Percentiles rank a stretch among this genome's conserved stretches.
Conservation (phyloP, 1,140 invertebrate genomes). For the Argopecten irradians region DNA sequence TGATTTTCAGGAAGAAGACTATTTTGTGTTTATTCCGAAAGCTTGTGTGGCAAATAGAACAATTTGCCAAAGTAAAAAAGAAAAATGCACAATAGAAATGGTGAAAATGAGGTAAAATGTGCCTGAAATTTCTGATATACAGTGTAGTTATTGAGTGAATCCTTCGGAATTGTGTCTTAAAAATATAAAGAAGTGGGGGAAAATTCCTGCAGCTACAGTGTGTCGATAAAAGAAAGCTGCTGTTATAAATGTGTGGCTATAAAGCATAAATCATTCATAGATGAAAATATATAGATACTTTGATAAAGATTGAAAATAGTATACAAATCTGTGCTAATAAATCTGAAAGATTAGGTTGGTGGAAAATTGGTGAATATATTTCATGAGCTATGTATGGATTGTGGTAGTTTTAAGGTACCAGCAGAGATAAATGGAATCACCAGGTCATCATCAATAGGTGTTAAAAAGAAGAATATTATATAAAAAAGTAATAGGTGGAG, state of each 20-base stretch:
- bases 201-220: neutral
- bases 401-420: no score
- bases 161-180: no score
- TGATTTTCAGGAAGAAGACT: conserved; percentile 8
- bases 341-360: neutral
- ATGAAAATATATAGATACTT: neutral
- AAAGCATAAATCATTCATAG: no score
- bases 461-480: no score
- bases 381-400: no score
- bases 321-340: neutral
- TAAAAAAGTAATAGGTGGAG: no score
- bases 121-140: no score
- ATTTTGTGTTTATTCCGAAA: neutral
- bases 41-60: neutral
- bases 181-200: no score
- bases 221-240: neutral
- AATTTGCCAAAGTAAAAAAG: neutral
- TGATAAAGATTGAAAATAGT: neutral
- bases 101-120: neutral
- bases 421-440: no score
- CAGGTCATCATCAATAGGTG: no score
- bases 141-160: no score
- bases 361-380: neutral
- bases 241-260: neutral
- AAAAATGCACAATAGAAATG: neutral